Conservation (phyloP, 1,140 invertebrate genomes). For the Caenorhabditis remanei region DNA sequence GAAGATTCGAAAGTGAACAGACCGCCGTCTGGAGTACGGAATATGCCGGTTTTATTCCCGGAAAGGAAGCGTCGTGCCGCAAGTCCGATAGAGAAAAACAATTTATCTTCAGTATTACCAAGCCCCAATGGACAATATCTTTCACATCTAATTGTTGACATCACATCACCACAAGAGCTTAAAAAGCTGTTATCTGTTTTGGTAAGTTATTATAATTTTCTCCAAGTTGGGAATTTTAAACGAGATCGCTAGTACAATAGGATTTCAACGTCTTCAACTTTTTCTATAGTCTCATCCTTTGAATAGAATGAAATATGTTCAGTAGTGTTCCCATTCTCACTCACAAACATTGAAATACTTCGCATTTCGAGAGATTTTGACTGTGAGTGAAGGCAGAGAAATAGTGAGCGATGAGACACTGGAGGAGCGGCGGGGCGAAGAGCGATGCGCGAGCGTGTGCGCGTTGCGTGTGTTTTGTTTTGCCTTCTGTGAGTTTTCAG, state of each 20-base stretch:
- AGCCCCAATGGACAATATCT: not conserved
- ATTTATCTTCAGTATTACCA: not conserved
- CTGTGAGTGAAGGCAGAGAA: conserved; percentile 30
- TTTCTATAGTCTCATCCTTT: not conserved
- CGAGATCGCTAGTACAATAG: too few species aligned
- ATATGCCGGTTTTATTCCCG: too few species aligned
- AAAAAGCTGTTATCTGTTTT: conserved; percentile 23
- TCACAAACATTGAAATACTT: conserved; percentile 12
- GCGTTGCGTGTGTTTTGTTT: conserved; percentile 16
- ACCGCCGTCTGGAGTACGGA: not conserved
- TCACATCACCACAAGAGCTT: conserved; percentile 5
- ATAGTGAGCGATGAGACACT: conserved; percentile 48
- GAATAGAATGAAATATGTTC: not conserved
- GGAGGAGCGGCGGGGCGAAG: conserved; percentile 11
- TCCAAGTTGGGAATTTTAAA: not conserved
- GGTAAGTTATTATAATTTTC: not conserved
- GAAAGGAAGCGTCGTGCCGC: not conserved
- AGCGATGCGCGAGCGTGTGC: conserved; percentile 22
- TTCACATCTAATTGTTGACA: conserved; percentile 26
- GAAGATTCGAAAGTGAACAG: not conserved
- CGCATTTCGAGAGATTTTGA: not conserved
- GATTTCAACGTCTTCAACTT: too few species aligned
- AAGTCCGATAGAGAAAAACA: not conserved
- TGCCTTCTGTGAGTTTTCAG: conserved; percentile 5
- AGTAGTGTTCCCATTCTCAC: not conserved